Percentiles rank a stretch among this genome's conserved stretches.
Conservation (phyloP, 1,140 invertebrate species). For the Drosophila elegans region DNA sequence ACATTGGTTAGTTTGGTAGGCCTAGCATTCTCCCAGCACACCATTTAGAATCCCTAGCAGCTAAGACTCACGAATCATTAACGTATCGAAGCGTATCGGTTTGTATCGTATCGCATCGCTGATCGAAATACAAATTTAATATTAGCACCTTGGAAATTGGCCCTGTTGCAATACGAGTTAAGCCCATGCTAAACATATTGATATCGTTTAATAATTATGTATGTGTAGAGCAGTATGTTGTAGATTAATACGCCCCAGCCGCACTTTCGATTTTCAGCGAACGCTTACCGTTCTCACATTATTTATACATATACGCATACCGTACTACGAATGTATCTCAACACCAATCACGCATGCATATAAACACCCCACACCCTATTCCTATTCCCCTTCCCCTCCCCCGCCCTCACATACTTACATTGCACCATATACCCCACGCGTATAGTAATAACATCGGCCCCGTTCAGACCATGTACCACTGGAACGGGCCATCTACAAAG, state of each 20-base stretch:
- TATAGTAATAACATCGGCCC: constrained; percentile 29
- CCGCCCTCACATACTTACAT: constrained; percentile 15
- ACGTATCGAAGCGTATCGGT: constrained; percentile 28
- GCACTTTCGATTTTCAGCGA: constrained; percentile 43
- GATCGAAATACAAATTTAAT: constrained; percentile 68
- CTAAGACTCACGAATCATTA: constrained; percentile 56
- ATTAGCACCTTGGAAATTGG: constrained; percentile 74
- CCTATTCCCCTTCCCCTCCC: not conserved
- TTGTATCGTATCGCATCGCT: constrained; percentile 25
- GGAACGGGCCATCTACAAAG: constrained; percentile 27
- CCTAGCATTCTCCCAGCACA: constrained; percentile 48
- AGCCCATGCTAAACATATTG: constrained; percentile 66
- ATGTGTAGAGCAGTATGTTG: constrained; percentile 48
- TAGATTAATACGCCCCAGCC: constrained; percentile 21
- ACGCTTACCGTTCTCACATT: constrained; percentile 28
- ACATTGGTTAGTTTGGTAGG: constrained; percentile 71
- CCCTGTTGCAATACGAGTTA: constrained; percentile 78
- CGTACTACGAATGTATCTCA: constrained; percentile 72
- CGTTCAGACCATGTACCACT: constrained; percentile 16
- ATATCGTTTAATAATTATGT: constrained; percentile 49
- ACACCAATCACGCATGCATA: constrained; percentile 52
- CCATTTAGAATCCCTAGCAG: constrained; percentile 46
- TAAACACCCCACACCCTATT: not conserved
- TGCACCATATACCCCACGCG: constrained; percentile 18
- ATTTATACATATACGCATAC: constrained; percentile 32